Conservation (phyloP, 2,113 vertebrate species). For the Australoheros scitulus region DNA sequence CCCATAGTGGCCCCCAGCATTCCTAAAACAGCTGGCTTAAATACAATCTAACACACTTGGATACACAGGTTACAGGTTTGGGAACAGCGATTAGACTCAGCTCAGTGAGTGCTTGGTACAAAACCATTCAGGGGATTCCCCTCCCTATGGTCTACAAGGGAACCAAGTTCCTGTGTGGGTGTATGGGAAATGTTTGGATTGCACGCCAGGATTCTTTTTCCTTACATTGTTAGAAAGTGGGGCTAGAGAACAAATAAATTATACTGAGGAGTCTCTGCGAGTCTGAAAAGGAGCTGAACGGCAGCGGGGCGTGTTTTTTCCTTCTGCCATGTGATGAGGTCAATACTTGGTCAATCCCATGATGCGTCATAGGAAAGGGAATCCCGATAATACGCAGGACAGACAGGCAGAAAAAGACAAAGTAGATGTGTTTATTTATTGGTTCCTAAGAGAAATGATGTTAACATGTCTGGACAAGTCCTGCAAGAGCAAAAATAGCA, state of each 20-base stretch:
- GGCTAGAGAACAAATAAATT: constrained; percentile 32
- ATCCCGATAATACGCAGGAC: constrained; percentile 46
- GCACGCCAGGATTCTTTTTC: constrained; percentile 45
- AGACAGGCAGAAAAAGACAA: constrained; percentile 16
- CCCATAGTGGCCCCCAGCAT: constrained; percentile 63
- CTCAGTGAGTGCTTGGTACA: constrained; percentile 54
- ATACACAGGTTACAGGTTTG: background rate
- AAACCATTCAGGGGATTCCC: constrained; percentile 63
- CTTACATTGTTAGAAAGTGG: constrained; percentile 55
- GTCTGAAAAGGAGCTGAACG: background rate
- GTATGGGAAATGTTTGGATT: constrained; percentile 56
- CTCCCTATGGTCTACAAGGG: constrained; percentile 18
- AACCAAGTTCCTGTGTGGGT: constrained; percentile 47
- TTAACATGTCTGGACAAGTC: constrained; percentile 67
- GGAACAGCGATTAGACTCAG: constrained; percentile 6
- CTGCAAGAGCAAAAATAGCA: constrained; percentile 34
- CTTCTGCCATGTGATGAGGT: constrained; percentile 47
- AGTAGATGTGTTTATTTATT: constrained; percentile 59
- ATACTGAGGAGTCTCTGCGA: background rate
- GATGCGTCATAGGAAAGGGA: constrained; percentile 64
- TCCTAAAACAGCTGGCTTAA: constrained; percentile 74
- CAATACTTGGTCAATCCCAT: constrained; percentile 53
- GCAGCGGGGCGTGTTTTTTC: constrained; percentile 40
- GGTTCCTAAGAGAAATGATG: constrained; percentile 50
- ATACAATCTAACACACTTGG: constrained; percentile 27